Evolutionary conservation across 2,797 vertebrate genomes (phyloP).

Genomic region (Melanitta fusca): DNA sequence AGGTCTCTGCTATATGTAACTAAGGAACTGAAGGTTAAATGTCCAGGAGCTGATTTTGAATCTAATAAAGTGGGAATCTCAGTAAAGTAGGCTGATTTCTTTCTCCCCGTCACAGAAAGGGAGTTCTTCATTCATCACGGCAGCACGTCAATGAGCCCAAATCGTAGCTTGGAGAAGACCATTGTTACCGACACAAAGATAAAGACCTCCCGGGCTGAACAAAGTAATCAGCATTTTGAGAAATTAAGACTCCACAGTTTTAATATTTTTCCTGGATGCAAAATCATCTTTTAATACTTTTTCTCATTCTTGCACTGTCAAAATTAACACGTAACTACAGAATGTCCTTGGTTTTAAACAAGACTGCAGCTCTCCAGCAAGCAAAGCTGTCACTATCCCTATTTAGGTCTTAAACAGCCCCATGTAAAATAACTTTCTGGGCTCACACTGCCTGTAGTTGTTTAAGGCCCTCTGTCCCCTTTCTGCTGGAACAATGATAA

Average conservation of each 20-base stretch:
- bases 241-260: background rate
- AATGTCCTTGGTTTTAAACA: background rate
- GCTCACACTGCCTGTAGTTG: background rate
- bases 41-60: background rate
- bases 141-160: slow-evolving; percentile 28
- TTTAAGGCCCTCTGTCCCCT: slow-evolving; percentile 22
- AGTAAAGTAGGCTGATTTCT: background rate
- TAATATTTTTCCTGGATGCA: slow-evolving; percentile 3
- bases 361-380: background rate
- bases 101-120: slow-evolving; percentile 5
- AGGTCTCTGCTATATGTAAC: background rate
- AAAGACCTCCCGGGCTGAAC: slow-evolving; percentile 41
- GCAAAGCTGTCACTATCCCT: background rate
- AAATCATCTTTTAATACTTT: background rate
- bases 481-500: slow-evolving; percentile 54
- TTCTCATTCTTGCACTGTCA: background rate
- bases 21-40: accelerated
- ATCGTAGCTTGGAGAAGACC: slow-evolving; percentile 3
- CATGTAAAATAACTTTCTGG: slow-evolving; percentile 3
- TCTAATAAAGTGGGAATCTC: background rate
- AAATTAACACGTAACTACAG: background rate
- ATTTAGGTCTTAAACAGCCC: background rate
- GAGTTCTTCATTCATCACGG: background rate
- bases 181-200: background rate
- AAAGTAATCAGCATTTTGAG: slow-evolving; percentile 33